Conservation (phyloP, 2,888 invertebrate genomes). For the Lithophane semibrunnea region DNA sequence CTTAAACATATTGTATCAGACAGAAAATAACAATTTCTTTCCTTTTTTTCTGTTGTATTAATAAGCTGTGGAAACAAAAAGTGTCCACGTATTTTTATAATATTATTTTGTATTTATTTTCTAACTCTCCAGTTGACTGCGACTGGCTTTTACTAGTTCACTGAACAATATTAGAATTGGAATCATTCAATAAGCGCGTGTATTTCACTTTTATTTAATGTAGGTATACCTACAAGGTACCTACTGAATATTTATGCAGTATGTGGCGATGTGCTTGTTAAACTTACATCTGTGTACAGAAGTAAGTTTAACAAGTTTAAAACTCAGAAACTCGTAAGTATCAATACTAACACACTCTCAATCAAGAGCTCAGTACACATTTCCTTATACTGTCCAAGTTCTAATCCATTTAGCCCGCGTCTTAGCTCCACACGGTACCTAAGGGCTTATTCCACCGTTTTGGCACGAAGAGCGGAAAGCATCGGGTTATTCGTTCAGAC, state of each 20-base stretch:
- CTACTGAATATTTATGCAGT: not conserved
- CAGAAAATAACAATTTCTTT: slow-evolving; percentile 30
- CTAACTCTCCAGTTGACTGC: slow-evolving; percentile 17
- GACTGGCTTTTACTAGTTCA: not conserved
- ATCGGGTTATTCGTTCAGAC: slow-evolving; percentile 46
- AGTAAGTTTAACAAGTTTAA: slow-evolving; percentile 2
- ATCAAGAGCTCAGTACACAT: slow-evolving; percentile 45
- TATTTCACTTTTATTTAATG: slow-evolving; percentile 13
- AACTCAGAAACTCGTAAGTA: slow-evolving; percentile 31
- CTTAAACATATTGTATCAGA: slow-evolving; percentile 40
- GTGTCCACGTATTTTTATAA: not conserved
- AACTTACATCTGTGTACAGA: not conserved
- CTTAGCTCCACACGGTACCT: slow-evolving; percentile 37
- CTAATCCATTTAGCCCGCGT: slow-evolving; percentile 52
- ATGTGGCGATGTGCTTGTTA: not conserved
- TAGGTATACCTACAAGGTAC: not conserved
- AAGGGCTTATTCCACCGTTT: slow-evolving; percentile 51
- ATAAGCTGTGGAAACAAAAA: slow-evolving; percentile 15
- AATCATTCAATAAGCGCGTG: not conserved
- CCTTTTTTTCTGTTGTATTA: slow-evolving; percentile 38
- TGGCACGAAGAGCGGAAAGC: slow-evolving; percentile 33
- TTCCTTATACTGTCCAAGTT: slow-evolving; percentile 51
- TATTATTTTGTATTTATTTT: slow-evolving; percentile 16
- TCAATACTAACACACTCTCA: slow-evolving; percentile 30
- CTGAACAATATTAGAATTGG: slow-evolving; percentile 10